Evolutionary conservation across 2,797 vertebrate genomes (phyloP).

Genomic region (Semaprochilodus insignis): DNA sequence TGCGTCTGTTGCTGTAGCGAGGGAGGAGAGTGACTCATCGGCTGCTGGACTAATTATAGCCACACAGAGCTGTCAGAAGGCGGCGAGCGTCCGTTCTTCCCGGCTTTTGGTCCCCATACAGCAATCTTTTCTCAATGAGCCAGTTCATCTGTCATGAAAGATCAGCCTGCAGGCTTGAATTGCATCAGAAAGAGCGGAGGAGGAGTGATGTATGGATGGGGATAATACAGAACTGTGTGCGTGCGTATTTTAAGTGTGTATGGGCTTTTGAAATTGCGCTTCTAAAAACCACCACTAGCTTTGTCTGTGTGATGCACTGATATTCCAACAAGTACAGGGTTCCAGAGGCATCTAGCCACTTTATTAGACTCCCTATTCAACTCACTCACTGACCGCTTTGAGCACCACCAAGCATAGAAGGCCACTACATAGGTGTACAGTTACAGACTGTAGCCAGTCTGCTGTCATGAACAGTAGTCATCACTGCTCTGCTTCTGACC

Average conservation of each 20-base stretch:
- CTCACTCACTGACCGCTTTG: no score
- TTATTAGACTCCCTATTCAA: no score
- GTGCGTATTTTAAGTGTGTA: background rate
- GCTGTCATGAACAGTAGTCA: no score
- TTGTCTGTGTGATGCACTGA: no score
- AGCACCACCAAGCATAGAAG: no score
- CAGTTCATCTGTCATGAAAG: constrained; percentile 30
- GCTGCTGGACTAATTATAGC: constrained; percentile 77
- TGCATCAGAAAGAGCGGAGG: background rate
- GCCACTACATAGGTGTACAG: no score
- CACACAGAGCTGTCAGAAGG: constrained; percentile 59
- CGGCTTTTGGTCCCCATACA: background rate
- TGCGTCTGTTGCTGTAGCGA: constrained; percentile 73
- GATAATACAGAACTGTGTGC: background rate
- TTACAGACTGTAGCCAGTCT: no score
- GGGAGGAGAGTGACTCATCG: constrained; percentile 79
- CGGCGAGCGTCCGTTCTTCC: constrained; percentile 45
- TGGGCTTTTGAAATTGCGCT: no score
- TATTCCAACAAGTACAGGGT: no score
- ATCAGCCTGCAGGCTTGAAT: background rate
- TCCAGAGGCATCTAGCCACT: no score
- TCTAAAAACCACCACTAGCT: no score
- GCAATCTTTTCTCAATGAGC: constrained; percentile 23
- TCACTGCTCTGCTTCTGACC: no score
- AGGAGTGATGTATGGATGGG: background rate